A percentile compares a stretch with the other conserved stretches of the same genome.
These are phyloP conservation scores for Falco concolor DNA, from an alignment of 2,797 vertebrate genomes.

Conservation along the genomic window DNA sequence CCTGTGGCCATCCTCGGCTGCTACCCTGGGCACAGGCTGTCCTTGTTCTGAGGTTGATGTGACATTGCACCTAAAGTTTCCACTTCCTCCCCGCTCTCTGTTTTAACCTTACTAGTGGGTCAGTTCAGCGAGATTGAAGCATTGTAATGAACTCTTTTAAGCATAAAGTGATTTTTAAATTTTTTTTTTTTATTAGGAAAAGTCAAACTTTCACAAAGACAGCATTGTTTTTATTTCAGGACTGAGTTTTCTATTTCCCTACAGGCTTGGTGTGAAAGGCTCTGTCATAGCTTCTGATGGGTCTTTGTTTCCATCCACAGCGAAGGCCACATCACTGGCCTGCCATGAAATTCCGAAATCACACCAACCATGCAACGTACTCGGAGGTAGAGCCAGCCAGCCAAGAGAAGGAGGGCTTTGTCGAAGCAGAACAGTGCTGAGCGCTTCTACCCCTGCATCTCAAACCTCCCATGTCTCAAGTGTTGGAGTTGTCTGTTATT, in stretches of 20 bases:
- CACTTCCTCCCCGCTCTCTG: not conserved
- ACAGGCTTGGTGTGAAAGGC: not conserved
- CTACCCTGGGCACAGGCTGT: not conserved
- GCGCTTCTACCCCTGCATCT: not conserved
- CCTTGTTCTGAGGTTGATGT: not conserved
- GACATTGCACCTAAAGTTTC: not conserved
- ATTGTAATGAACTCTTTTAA: not conserved
- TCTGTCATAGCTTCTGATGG: not conserved
- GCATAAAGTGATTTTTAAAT: rapidly evolving
- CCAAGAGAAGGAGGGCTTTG: conserved; percentile 88
- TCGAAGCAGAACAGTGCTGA: conserved; percentile 83
- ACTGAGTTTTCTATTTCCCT: not conserved
- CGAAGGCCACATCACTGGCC: conserved; percentile 85
- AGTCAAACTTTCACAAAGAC: not conserved
- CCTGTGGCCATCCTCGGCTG: rapidly evolving
- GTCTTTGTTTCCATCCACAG: conserved; percentile 59
- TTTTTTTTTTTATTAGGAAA: not conserved
- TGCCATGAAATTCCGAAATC: conserved; percentile 85
- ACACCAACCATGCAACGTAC: conserved; percentile 77
- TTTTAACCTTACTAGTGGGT: not conserved
- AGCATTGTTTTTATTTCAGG: not conserved
- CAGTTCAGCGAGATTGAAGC: not conserved
- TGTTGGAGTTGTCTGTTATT: not conserved
- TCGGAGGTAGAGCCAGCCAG: conserved; percentile 83
- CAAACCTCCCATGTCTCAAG: not conserved